These are phyloP conservation scores for Lophius piscatorius DNA, from an alignment of 2,113 vertebrate genomes.

Conservation along the genomic window DNA sequence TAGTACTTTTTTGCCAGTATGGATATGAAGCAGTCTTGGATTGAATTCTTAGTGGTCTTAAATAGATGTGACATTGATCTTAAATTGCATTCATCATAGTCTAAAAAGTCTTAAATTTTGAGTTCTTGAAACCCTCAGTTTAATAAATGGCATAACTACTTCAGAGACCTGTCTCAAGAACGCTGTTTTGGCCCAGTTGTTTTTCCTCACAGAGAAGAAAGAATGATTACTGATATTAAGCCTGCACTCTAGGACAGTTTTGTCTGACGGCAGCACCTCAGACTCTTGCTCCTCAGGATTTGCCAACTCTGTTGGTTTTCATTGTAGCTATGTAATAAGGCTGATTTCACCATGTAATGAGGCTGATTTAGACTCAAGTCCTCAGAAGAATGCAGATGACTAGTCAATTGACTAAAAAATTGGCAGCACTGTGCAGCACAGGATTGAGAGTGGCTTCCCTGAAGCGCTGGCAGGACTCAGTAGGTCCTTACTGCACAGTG, in stretches of 20 bases:
- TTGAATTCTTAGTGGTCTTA: no score
- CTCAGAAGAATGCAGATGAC: conserved; percentile 5
- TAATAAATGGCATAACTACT: neutral
- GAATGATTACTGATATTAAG: conserved; percentile 15
- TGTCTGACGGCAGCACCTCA: conserved; percentile 10
- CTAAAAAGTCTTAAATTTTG: no score
- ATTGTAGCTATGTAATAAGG: conserved; percentile 14
- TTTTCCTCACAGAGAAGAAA: conserved; percentile 11
- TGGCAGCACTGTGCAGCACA: neutral
- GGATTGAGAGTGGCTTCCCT: conserved; percentile 19
- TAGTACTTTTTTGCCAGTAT: no score
- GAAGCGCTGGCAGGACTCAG: neutral
- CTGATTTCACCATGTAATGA: conserved; percentile 4
- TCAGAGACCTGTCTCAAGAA: neutral
- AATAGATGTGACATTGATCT: no score
- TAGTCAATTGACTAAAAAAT: conserved; percentile 1
- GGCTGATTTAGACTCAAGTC: no score
- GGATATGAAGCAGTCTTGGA: no score
- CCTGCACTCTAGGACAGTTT: neutral
- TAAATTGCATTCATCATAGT: no score
- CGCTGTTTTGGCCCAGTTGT: neutral
- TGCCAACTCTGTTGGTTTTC: conserved; percentile 6
- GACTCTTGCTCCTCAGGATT: neutral
- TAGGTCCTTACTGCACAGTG: no score
- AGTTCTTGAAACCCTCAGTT: no score